Evolutionary conservation across 2,113 vertebrate genomes (phyloP), one percentile per base, ranked within the genome.

Genomic region (Callipepla squamata): DNA sequence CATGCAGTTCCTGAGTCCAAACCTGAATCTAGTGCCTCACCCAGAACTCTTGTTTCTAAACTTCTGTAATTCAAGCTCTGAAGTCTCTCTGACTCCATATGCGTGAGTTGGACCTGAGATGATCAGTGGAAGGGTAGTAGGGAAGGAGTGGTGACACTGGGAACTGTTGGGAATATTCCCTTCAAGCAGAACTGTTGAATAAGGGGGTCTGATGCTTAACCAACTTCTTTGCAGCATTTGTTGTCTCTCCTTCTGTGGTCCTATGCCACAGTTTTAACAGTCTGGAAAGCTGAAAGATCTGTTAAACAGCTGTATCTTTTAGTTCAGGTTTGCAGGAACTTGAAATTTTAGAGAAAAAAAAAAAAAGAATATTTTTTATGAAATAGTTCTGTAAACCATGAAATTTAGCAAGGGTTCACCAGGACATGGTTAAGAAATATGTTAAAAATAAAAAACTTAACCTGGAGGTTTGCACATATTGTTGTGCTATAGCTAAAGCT

Each of bases 41-140:
- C 25, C 17, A 55, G 50, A 18, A 8, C 40, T 8, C 51, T 76
- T 2, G 0, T 20, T 68, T 51, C 55, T 28, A 34, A 47, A 53
- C 36, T 44, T 72, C 8, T 53, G 34, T 50, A 94, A 55, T 36
- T 81, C 58, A 47, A 58, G 48, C 42, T 78, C 48, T 82, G 47
- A 18, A 57, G 9, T 26, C 38, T 55, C 38, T 23, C 1, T 42
- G 16, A 30, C 53, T 82, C 38, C 63, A 48, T 40, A 38, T 0
- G 1, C 7, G 14, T 58, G 61, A 77, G n/a, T 7, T 40, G 47
- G 67, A 48, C 40, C 34, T 6, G 51, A 30, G 65, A 28, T 65
- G 74, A 62, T 11, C 14, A 3, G 1, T 40, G 66, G 0, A 1
- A 63, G 55, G 58, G 34, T 30, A 28, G 23, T 2, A 17, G 34